Base-by-base conservation (phyloP, 2,113 vertebrate genomes). In the Passer domesticus region DNA sequence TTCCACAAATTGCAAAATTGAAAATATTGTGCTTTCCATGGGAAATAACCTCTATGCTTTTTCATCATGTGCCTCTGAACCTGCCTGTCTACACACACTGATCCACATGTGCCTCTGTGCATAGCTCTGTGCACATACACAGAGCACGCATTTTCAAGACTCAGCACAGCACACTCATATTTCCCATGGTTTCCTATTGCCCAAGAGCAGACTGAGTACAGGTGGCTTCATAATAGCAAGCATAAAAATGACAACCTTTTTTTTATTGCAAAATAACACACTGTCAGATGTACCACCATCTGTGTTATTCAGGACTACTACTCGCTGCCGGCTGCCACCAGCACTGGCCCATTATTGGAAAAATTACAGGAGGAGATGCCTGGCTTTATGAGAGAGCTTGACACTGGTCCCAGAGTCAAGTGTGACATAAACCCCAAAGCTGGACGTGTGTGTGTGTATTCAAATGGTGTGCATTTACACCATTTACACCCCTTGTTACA, bases 241-340 rank as follows among this genome's bases (percentile, higher is more conserved):
- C 95, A 97, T 96, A 95, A 97, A 97, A 98, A 96, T 76, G 87
- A 95, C 94, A 97, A 94, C 92, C 91, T 66, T 83, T 97, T 97
- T 97, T 97, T 95, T 64, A 93, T 88, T 97, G 96, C 92, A 83
- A 95, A 96, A 95, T 96, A 97, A 97, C 95, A 94, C 92, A 55
- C 89, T 95, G 95, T 98, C 97, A 98, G 97, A 95, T 87, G 96
- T 82, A 92, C 74, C 43, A 64, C 97, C 97, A 98, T 98, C 97
- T 98, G 97, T 97, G 97, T 97, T 92, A 96, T 87, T 96, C 87
- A 55, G 91, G 79, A 70, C 90, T 91, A 72, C 92, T 49, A 90
- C 85, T 97, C 95, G 67, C 87, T 90, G 94, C 92, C 76, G 95
- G 92, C 88, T 96, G 96, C 95, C 96, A 97, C 86, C 88, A 93